phyloP scores from a whole-genome alignment of 2,797 vertebrate species.

The Sebastiscus albofasciatus region DNA sequence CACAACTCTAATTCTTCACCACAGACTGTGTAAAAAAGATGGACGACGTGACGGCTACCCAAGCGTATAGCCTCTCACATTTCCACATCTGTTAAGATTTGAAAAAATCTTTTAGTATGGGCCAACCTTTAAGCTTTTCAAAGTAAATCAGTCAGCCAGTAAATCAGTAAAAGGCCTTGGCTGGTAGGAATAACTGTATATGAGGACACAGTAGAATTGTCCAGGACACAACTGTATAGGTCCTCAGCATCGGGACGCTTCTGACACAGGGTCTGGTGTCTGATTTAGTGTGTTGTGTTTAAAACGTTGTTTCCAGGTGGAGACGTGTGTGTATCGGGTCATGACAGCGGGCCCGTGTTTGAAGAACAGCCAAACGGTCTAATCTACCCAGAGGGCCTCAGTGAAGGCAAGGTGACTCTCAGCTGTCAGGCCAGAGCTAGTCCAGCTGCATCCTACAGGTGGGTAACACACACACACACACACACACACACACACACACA shows the following conservation, averaged over 20 bases:
- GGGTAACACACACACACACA: conserved; percentile 28
- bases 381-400: conserved; percentile 92
- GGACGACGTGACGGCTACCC: too few species aligned
- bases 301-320: conserved; percentile 76
- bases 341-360: conserved; percentile 92
- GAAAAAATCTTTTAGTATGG: too few species aligned
- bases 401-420: conserved; percentile 91
- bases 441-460: conserved; percentile 93
- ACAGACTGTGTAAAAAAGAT: too few species aligned
- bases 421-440: conserved; percentile 91
- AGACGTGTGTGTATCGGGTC: conserved; percentile 83
- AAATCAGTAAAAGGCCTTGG: neutral
- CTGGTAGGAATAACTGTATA: neutral
- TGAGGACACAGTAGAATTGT: neutral
- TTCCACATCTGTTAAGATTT: too few species aligned
- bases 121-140: neutral
- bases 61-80: too few species aligned
- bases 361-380: conserved; percentile 92
- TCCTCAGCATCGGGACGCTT: neutral
- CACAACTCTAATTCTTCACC: neutral
- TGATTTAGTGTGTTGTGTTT: neutral
- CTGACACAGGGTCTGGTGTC: neutral
- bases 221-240: neutral
- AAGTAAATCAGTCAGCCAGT: neutral
- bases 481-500: conserved; percentile 19